A percentile compares a stretch with the other conserved stretches of the same genome.
Evolutionary conservation across 2,113 vertebrate genomes (phyloP).

Genomic region (Equus quagga): DNA sequence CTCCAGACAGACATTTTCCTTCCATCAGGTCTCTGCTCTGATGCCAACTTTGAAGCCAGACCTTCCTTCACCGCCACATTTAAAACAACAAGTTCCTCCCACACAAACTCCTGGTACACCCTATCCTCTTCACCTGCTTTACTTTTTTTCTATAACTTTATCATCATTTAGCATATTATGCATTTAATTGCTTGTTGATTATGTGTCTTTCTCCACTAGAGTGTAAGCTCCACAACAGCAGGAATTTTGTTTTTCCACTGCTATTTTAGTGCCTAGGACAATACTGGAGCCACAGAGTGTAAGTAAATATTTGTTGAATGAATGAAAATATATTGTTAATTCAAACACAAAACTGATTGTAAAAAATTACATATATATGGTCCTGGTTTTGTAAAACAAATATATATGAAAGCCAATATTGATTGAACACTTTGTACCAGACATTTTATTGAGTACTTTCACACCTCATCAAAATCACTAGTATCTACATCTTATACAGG

Average conservation of each 20-base stretch:
- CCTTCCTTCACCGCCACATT: not conserved
- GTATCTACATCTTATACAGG: not conserved
- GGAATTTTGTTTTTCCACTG: not conserved
- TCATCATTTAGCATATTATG: not conserved
- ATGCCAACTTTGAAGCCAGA: not conserved
- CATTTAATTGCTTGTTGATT: not conserved
- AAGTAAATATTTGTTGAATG: not conserved
- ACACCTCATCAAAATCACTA: not conserved
- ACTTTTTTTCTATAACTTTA: not conserved
- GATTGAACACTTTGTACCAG: not conserved
- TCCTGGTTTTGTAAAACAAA: not conserved
- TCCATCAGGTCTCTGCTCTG: not conserved
- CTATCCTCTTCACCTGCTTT: not conserved
- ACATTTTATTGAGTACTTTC: not conserved
- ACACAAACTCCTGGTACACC: not conserved
- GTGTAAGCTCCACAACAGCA: not conserved
- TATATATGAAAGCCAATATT: not conserved
- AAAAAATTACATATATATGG: not conserved
- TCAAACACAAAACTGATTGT: not conserved
- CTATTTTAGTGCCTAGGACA: not conserved
- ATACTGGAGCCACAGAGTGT: not conserved
- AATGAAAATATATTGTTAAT: not conserved
- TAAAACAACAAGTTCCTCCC: not conserved
- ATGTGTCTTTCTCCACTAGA: not conserved
- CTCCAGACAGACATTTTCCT: not conserved